Evolutionary conservation across 2,888 invertebrate genomes (phyloP).

Genomic region (Petrophora chlorosata): DNA sequence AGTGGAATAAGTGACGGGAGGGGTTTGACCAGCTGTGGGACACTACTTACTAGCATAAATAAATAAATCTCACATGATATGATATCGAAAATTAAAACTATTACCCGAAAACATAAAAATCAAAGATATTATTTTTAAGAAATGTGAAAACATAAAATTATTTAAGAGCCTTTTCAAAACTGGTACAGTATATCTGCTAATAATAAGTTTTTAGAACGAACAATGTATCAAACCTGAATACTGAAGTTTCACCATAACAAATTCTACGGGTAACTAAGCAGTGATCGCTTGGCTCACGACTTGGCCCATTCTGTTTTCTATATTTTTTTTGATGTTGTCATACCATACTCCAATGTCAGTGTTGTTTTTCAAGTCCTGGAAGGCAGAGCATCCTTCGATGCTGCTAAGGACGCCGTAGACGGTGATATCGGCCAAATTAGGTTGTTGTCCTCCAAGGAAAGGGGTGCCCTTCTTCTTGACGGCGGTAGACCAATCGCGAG

Average conservation of each 20-base stretch:
- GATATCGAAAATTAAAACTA: too few species aligned
- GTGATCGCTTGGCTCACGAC: conserved; percentile 48
- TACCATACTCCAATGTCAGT: conserved; percentile 93
- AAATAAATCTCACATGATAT: too few species aligned
- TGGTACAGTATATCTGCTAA: too few species aligned
- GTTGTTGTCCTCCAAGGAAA: conserved; percentile 94
- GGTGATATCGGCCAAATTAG: conserved; percentile 96
- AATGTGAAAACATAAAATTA: too few species aligned
- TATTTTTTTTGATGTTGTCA: conserved; percentile 86
- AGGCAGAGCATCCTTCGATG: conserved; percentile 96
- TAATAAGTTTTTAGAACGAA: background rate
- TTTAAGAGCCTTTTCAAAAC: too few species aligned
- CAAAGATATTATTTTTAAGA: too few species aligned
- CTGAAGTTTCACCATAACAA: background rate
- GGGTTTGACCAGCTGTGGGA: too few species aligned
- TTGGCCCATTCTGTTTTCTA: conserved; percentile 84
- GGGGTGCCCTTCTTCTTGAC: conserved; percentile 87
- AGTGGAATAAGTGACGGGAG: too few species aligned
- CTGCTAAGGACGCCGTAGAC: conserved; percentile 95
- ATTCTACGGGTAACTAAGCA: background rate
- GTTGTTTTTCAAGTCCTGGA: conserved; percentile 89
- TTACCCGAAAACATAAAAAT: too few species aligned
- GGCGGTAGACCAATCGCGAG: conserved; percentile 90
- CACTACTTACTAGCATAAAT: too few species aligned
- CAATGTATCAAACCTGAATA: background rate